These are phyloP conservation scores for Bolborhynchus lineola DNA, from an alignment of 2,113 vertebrate species.

Conservation along the genomic window DNA sequence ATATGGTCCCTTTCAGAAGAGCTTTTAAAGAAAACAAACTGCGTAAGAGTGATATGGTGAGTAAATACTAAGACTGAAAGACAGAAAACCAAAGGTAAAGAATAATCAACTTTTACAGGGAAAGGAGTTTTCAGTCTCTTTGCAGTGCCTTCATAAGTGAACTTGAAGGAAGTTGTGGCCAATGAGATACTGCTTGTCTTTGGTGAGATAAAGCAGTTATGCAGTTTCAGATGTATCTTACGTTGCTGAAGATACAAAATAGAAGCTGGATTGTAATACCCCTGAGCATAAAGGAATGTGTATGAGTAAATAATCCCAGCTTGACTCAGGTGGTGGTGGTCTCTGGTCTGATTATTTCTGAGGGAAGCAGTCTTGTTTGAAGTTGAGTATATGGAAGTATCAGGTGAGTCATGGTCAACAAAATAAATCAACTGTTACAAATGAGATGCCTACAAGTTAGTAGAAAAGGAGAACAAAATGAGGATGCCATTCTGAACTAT, in stretches of 20 bases:
- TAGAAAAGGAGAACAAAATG: background rate
- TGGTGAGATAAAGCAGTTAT: background rate
- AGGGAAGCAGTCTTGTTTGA: background rate
- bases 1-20: background rate
- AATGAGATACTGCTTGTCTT: background rate
- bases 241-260: background rate
- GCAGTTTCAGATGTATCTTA: background rate
- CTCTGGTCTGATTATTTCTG: background rate
- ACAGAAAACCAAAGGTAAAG: background rate
- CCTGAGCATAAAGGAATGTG: background rate
- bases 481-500: background rate
- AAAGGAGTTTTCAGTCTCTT: background rate
- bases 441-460: background rate
- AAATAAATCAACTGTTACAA: background rate
- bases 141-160: background rate
- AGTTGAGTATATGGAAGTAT: background rate
- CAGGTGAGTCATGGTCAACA: background rate
- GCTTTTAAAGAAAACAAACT: background rate
- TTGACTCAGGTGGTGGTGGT: background rate
- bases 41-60: background rate
- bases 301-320: background rate
- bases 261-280: background rate
- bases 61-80: background rate
- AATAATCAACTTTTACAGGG: background rate
- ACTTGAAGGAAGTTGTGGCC: background rate